These are phyloP conservation scores for Zeugodacus cucurbitae DNA, from an alignment of 1,140 invertebrate species.

Conservation along the genomic window DNA sequence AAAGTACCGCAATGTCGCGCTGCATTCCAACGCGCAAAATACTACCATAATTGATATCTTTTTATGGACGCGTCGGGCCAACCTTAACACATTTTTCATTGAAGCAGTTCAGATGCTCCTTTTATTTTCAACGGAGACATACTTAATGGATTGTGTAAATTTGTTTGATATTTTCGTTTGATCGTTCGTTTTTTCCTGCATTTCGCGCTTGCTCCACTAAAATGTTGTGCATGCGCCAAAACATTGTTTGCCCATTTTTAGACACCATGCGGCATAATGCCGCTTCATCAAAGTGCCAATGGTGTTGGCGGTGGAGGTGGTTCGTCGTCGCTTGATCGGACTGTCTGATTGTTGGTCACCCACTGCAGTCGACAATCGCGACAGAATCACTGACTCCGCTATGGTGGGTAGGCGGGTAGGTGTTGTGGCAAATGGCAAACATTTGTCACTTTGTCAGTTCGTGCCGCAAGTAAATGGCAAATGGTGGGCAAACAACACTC, in stretches of 20 bases:
- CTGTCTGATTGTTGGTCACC: neutral
- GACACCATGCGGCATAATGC: neutral
- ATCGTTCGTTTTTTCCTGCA: no score
- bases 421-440: constrained; percentile 28
- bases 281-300: neutral
- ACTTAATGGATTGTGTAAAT: constrained; percentile 11
- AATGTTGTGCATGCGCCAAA: neutral
- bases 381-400: neutral
- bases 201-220: neutral
- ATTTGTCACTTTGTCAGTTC: constrained; percentile 32
- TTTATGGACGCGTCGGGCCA: neutral
- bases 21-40: neutral
- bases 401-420: constrained; percentile 3
- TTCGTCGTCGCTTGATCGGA: neutral
- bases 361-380: neutral
- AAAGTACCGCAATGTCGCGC: neutral
- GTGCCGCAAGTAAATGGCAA: constrained; percentile 20
- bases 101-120: neutral
- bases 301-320: constrained; percentile 25
- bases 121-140: neutral
- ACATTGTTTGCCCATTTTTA: neutral
- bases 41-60: neutral
- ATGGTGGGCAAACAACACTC: neutral
- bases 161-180: neutral
- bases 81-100: constrained; percentile 33